Base-by-base conservation (phyloP, 2,797 vertebrate species). In the Chloroceryle amazona region DNA sequence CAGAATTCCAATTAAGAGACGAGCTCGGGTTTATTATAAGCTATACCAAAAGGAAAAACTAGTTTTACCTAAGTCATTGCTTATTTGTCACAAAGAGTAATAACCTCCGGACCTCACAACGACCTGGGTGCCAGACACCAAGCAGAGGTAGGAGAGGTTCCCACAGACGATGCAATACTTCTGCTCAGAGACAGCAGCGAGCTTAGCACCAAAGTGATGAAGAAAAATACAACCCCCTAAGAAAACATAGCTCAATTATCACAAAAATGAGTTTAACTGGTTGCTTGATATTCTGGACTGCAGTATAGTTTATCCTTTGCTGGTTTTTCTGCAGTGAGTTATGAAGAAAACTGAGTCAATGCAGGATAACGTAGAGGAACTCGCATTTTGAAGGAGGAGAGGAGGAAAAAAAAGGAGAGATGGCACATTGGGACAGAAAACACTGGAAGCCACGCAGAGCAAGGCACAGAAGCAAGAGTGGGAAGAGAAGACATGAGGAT, bases 1-100 rank as follows among this genome's bases (percentile, higher is more conserved):
- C 81, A 63, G 81, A 95, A 94, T 85, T 78, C 67, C 90, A 96
- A 96, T 93, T 94, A 93, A 95, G 93, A 63, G 51, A 90, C 1
- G 7, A 97, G 84, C 71, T 74, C 5, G 1, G 83, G 71, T 92
- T 94, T 90, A 86, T 78, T 87, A 86, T 0, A 3, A 94, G 74
- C 74, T 52, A 39, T 17, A 47, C 47, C 11, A 67, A 58, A 61
- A 79, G 47, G 33, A 35, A 93, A 35, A 91, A 89, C 33, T 31
- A 65, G 55, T 76, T 96, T 79, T 70, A 84, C 13, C 0, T 41
- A 95, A 94, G 86, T 58, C 80, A 89, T 86, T 80, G 28, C 20
- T 87, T 83, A 88, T 91, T 91, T 96, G 83, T 89, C 94, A 92
- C 0, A 0, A 3, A 83, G 90, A 90, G 37, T 76, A 94, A 94